Evolutionary conservation across 1,140 invertebrate species (phyloP), one percentile per base, ranked within the genome.

Genomic region (Apis laboriosa): DNA sequence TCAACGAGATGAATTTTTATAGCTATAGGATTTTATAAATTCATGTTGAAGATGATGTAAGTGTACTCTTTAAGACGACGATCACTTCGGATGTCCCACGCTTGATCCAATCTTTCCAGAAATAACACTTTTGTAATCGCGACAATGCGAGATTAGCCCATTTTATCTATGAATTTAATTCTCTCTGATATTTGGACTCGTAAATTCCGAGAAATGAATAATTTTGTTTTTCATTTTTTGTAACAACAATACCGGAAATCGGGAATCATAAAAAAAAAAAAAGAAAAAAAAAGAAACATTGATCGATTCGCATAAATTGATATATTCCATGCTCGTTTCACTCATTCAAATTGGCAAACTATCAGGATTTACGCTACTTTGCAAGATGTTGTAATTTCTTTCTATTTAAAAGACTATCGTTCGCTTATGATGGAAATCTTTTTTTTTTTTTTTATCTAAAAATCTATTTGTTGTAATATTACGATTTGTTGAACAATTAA

Each of bases 51-150:
- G 51, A 9, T 84, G 83, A 84, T 78, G 83, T 56, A 80, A 80
- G 51, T 17, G 1, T 7, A 13, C 17, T 64, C n/a, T 63, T 76
- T 63, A 75, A 84, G 81, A 58, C 71, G 63, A 64, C n/a, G 78
- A 70, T 84, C 78, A 84, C 71, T 81, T 55, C 2, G 53, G 21
- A 17, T n/a, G 43, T 34, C 19, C 21, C 34, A 9, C 34, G 34
- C 21, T n/a, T 80, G 80, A 84, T 84, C 83, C 67, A 2, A 68
- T 63, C 13, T 53, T 70, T 81, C 64, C 56, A 28, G 68, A 84
- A 84, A 84, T 84, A 84, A 80, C 70, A 58, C 60, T 66, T 58
- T 51, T 73, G 70, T 4, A 34, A 76, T 79, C 68, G 9, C 68
- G 9, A 24, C 15, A 9, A 24, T 0, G 43, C 9, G 28, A 19